Percentiles rank a stretch among this genome's conserved stretches.
Evolutionary conservation across 2,113 vertebrate genomes (phyloP).

Genomic region (Todiramphus saurophagus): DNA sequence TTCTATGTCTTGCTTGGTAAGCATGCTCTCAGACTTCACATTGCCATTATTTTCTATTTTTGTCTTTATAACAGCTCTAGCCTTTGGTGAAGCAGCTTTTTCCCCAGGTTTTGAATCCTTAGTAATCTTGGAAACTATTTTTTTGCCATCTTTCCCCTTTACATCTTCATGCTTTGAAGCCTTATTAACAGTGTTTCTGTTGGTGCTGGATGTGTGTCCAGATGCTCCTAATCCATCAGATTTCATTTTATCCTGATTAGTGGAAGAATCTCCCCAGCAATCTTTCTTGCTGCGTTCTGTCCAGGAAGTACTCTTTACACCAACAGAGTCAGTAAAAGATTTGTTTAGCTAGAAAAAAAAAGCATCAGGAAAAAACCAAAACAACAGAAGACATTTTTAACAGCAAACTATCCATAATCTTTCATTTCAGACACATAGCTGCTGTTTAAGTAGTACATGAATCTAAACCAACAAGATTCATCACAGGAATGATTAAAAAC

Average conservation of each 20-base stretch:
- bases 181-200: conserved; percentile 77
- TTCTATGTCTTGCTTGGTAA: conserved; percentile 70
- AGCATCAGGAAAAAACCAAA: background rate
- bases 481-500: background rate
- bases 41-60: conserved; percentile 79
- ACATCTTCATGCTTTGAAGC: conserved; percentile 78
- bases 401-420: background rate
- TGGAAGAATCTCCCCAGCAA: conserved; percentile 49
- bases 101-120: conserved; percentile 80
- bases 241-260: conserved; percentile 88
- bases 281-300: conserved; percentile 64
- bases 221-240: conserved; percentile 89
- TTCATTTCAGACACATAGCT: background rate
- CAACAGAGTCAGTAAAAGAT: conserved; percentile 68
- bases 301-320: conserved; percentile 68
- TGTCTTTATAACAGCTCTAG: conserved; percentile 78
- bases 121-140: conserved; percentile 68
- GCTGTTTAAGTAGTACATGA: background rate
- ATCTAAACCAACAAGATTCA: background rate
- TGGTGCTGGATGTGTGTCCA: conserved; percentile 74
- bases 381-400: background rate
- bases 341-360: conserved; percentile 70
- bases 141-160: conserved; percentile 82
- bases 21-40: conserved; percentile 65
- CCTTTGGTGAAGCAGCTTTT: conserved; percentile 76